Evolutionary conservation across 2,797 vertebrate species (phyloP), one percentile per base, ranked within the genome.

Genomic region (Crocidura indochinensis): DNA sequence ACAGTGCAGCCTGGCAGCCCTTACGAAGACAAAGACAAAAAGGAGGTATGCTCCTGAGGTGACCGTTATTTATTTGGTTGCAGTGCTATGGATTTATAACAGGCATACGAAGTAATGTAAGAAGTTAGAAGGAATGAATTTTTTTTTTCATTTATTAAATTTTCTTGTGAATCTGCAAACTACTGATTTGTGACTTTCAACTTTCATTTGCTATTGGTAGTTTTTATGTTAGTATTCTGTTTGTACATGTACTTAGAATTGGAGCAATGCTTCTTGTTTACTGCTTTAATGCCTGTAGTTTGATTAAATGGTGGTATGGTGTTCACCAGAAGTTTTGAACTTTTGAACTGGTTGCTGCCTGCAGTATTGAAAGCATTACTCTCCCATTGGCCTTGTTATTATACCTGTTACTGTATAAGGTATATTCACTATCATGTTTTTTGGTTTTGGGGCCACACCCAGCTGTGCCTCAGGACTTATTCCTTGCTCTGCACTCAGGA

Each of bases 41-140:
- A 90, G 53, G 96, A 96, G 96, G 97, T 97, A 87, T 79, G 96
- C 93, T 93, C 17, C 10, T 79, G 49, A 87, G 65, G 75, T 68
- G 44, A 9, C 38, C 17, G 19, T 6, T 75, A 3, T 49, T 6
- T 75, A 3, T 49, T 88, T 0, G 10, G 26, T 82, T 87, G 1
- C 3, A 51, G 9, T 22, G 6, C 8, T 79, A 9, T 88, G 47
- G 26, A 14, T 53, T 91, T 84, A 65, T 14, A 67, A 22, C 24
- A 49, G 7, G 38, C 74, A 0, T 68, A 26, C 49, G 38, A 82
- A 82, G 31, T 73, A 15, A 49, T 75, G 8, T 3, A 75, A 90
- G 56, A 20, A 60, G 17, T 20, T 84, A 68, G 68, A 71, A 75
- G 22, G 60, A 51, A n/a, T 64, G 9, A 68, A 67, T 75, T 77